These are phyloP conservation scores for Erebia ligea DNA, from an alignment of 2,888 invertebrate species.

Conservation along the genomic window DNA sequence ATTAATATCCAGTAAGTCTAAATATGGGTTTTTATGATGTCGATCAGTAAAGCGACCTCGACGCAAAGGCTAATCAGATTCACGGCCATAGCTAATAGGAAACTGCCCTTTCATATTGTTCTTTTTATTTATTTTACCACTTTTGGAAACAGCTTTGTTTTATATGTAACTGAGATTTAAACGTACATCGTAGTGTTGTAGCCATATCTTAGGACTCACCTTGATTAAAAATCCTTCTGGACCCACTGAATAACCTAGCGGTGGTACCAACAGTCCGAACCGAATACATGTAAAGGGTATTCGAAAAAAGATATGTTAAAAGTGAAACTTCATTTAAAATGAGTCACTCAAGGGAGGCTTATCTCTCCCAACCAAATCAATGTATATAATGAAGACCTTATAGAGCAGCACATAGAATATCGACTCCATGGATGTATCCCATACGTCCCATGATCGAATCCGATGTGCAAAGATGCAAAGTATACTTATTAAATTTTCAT, in stretches of 20 bases:
- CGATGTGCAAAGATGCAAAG: neutral
- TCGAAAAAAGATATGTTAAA: neutral
- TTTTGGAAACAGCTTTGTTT: neutral
- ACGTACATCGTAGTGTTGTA: neutral
- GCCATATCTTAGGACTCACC: neutral
- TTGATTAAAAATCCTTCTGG: neutral
- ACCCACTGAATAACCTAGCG: too few relatives aligned
- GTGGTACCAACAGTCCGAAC: too few relatives aligned
- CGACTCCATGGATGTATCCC: too few relatives aligned
- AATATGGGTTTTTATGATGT: neutral
- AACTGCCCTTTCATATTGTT: neutral
- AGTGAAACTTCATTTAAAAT: neutral
- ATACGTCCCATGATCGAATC: neutral
- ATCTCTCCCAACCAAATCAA: neutral
- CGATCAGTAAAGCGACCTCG: neutral
- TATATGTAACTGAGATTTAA: neutral
- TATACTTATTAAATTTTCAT: neutral
- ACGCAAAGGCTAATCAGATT: neutral
- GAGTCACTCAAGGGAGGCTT: neutral
- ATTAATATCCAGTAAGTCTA: too few relatives aligned
- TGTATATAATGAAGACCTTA: neutral
- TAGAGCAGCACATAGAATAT: neutral
- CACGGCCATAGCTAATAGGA: slow-evolving; percentile 1
- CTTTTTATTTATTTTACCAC: too few relatives aligned
- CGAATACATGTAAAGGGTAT: neutral